Evolutionary conservation across 2,797 vertebrate species (phyloP), one percentile per base, ranked within the genome.

Genomic region (Vultur gryphus): DNA sequence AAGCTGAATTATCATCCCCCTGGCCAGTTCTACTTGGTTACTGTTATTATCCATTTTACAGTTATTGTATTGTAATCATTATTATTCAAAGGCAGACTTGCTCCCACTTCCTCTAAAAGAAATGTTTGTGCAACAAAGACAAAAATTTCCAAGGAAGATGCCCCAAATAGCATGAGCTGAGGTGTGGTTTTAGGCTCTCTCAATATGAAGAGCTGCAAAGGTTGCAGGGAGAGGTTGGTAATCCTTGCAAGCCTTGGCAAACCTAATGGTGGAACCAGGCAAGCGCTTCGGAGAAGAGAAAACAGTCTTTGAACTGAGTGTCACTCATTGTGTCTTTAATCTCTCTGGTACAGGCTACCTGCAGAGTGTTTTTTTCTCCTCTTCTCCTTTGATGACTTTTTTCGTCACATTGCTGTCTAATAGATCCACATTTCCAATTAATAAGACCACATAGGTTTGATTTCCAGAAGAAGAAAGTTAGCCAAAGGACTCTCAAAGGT

Each of bases 41-140:
- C 84, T 94, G 64, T 46, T 93, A 92, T 75, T 95, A 91, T 91
- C 72, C 84, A 58, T 93, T 92, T 93, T 93, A 87, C 65, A 93
- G 79, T 93, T 94, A 77, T 61, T 87, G 59, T 51, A 83, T 5
- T 87, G n/a, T 64, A 87, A 54, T 57, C 49, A 10, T 54, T 80
- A 67, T 85, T 83, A 65, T 81, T 24, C 76, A 71, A 87, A 69
- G 67, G 28, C 77, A 93, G 43, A 25, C 52, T 93, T 84, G 66
- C 54, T 85, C 66, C 87, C 23, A n/a, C 71, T 89, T 92, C 95
- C 41, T 85, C 49, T 91, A 65, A 81, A 77, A 81, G 20, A 91
- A 89, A 83, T 49, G 25, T 67, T 93, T 91, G 33, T 41, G 16
- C 37, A 73, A 54, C 43, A 79, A 52, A 67, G 67, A 33, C 52